A percentile compares a stretch with the other conserved stretches of the same genome.
Evolutionary conservation across 2,888 invertebrate genomes (phyloP).

Genomic region (Thera obeliscata): DNA sequence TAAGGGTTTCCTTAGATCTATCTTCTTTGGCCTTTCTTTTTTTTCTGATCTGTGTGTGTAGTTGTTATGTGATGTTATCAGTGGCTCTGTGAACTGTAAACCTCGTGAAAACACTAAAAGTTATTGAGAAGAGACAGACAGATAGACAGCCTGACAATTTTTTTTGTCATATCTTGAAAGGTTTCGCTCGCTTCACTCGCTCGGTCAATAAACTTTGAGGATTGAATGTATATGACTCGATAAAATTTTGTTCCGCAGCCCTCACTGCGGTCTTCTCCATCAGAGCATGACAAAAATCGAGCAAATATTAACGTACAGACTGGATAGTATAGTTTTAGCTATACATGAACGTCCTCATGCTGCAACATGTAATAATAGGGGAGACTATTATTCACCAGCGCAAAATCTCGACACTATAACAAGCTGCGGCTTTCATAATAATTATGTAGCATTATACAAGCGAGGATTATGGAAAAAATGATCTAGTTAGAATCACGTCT

Average conservation of each 20-base stretch:
- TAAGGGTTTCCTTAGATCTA: too few species aligned
- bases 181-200: too few species aligned
- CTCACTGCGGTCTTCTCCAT: not conserved
- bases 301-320: constrained; percentile 4
- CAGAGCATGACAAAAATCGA: not conserved
- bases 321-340: constrained; percentile 7
- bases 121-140: too few species aligned
- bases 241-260: not conserved
- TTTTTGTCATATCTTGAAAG: too few species aligned
- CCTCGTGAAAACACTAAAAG: too few species aligned
- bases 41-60: too few species aligned
- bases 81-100: too few species aligned
- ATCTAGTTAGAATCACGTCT: constrained; percentile 20
- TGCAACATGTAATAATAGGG: constrained; percentile 34
- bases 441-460: constrained; percentile 37
- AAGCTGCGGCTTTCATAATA: constrained; percentile 46
- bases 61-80: too few species aligned
- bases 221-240: too few species aligned
- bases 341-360: not conserved
- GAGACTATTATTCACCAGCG: constrained; percentile 48
- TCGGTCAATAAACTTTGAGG: too few species aligned
- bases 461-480: constrained; percentile 21
- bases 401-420: constrained; percentile 49
- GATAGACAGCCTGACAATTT: too few species aligned
- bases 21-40: too few species aligned